Evolutionary conservation across 2,113 vertebrate species (phyloP).

Genomic region (Ibidorhyncha struthersii): DNA sequence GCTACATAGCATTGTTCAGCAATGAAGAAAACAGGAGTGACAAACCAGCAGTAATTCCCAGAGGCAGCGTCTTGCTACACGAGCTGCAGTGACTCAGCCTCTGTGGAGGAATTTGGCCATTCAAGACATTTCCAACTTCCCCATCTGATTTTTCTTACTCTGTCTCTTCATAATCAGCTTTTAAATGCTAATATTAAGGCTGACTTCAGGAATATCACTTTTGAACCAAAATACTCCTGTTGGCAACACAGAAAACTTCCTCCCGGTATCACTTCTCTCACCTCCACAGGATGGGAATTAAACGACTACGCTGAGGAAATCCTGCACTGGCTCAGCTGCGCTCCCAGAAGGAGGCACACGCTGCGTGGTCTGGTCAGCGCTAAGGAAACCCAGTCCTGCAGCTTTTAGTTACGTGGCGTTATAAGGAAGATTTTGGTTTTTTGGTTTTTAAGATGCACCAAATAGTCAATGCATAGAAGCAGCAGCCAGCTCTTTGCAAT

Average conservation of each 20-base stretch:
- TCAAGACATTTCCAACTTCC: not conserved
- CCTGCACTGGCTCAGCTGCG: not conserved
- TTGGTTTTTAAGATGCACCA: not conserved
- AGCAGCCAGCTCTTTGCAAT: not conserved
- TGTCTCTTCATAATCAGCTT: not conserved
- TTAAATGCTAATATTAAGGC: not conserved
- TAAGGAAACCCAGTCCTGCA: not conserved
- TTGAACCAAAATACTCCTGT: not conserved
- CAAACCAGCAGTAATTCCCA: not conserved
- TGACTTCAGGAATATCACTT: not conserved
- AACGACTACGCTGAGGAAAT: not conserved
- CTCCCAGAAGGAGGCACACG: not conserved
- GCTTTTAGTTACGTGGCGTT: not conserved
- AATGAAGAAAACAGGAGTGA: not conserved
- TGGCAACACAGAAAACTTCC: not conserved
- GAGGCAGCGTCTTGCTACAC: not conserved
- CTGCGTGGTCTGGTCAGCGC: accelerated
- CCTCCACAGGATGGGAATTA: not conserved
- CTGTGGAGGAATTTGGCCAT: not conserved
- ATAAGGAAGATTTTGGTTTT: not conserved
- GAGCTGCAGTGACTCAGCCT: not conserved
- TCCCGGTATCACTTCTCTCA: not conserved
- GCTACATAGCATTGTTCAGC: not conserved
- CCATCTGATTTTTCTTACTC: not conserved
- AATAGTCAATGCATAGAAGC: not conserved